Conservation (phyloP, 2,797 vertebrate genomes). For the Propithecus perrieri region DNA sequence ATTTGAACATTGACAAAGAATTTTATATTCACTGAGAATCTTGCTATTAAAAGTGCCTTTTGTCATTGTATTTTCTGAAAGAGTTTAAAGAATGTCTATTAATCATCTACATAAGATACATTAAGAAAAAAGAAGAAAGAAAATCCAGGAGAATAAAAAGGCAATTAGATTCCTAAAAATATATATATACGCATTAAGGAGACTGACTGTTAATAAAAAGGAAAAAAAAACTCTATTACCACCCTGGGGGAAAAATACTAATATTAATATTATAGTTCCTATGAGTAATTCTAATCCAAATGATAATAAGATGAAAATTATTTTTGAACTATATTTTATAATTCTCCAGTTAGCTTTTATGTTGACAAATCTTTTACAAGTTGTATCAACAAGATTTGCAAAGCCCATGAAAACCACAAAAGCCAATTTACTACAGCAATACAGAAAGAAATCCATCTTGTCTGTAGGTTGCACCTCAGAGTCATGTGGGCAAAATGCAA, state of each 20-base stretch:
- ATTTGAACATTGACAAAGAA: constrained; percentile 55
- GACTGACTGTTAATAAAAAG: constrained; percentile 29
- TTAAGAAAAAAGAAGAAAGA: background rate
- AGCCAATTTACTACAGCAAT: constrained; percentile 45
- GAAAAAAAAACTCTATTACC: background rate
- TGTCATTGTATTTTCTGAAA: constrained; percentile 52
- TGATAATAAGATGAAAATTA: constrained; percentile 10
- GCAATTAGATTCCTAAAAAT: background rate
- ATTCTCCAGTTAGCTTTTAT: constrained; percentile 29
- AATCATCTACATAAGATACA: constrained; percentile 20
- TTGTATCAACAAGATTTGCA: constrained; percentile 43
- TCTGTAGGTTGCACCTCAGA: constrained; percentile 30
- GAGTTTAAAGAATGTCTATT: constrained; percentile 34
- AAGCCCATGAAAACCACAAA: constrained; percentile 41
- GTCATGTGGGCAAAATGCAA: constrained; percentile 63
- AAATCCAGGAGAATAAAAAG: background rate
- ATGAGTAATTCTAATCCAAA: constrained; percentile 37
- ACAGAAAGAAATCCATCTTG: constrained; percentile 42
- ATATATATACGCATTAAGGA: background rate
- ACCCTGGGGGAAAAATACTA: background rate
- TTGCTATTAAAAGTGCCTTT: constrained; percentile 39
- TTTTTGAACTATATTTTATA: constrained; percentile 53
- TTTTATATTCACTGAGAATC: constrained; percentile 15
- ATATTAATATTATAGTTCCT: constrained; percentile 24
- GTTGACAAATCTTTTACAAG: constrained; percentile 38